Evolutionary conservation across 2,113 vertebrate species (phyloP), one percentile per base, ranked within the genome.

Genomic region (Psophia crepitans): DNA sequence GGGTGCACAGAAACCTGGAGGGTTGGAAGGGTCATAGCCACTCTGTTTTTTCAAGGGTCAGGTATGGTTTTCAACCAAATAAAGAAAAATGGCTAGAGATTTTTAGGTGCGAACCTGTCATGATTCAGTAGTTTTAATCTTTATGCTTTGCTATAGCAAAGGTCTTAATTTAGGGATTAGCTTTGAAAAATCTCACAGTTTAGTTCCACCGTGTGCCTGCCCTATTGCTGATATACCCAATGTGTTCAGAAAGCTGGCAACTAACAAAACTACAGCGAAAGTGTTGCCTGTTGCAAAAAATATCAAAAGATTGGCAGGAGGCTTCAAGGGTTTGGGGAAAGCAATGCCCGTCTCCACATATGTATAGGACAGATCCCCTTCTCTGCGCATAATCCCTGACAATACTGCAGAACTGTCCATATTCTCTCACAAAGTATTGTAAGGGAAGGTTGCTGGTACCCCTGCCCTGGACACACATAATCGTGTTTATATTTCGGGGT

Each of bases 281-380:
- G 18, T 6, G 8, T 56, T 61, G 30, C 5, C 30, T 71, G 37
- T 19, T 49, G 28, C 21, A 85, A 78, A 93, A 73, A 68, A 43
- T 14, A 51, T 8, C 41, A 60, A n/a, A 60, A 82, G 11, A 57
- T 39, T 65, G 21, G 4, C 22, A 65, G 27, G 44, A 78, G 9
- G 16, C 8, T 84, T 69, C 39, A 77, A 64, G 20, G 12, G 3
- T 48, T 30, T 84, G 13, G 20, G 32, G 53, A 89, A 84, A 87
- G 11, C 8, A 26, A 22, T 19, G 58, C 21, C 22, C 37, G 44
- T 30, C 24, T 53, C 57, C 37, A 41, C 16, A 3, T 30, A 23
- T 2, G 2, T 32, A 23, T 28, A 64, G 26, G 20, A 3, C 3
- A 48, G 0, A 4, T 48, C 22, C 9, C 9, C 18, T 48, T 48